phyloP scores from a whole-genome alignment of 2,797 vertebrate species.

The Gephyroberyx darwinii region DNA sequence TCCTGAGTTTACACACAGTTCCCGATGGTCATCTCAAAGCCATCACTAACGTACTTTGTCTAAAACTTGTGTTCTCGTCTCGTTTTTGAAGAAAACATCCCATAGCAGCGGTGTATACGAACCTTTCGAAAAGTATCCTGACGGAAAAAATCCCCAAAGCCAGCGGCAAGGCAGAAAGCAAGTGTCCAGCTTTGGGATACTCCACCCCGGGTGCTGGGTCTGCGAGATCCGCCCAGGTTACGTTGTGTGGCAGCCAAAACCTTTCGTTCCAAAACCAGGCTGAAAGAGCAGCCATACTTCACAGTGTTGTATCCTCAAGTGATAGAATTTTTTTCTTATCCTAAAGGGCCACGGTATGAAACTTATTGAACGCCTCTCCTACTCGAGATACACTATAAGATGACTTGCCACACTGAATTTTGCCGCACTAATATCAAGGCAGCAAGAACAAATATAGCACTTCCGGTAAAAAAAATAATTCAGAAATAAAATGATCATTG shows the following conservation, averaged over 20 bases:
- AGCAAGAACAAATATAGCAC: accelerated
- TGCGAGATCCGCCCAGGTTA: constrained; percentile 94
- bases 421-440: neutral
- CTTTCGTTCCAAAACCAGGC: constrained; percentile 97
- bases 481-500: constrained; percentile 38
- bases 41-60: too few relatives aligned
- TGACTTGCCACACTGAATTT: constrained; percentile 54
- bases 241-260: constrained; percentile 96
- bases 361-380: constrained; percentile 23
- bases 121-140: constrained; percentile 95
- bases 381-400: constrained; percentile 10
- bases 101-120: constrained; percentile 30
- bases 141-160: constrained; percentile 89
- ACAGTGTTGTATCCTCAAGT: constrained; percentile 18
- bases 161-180: constrained; percentile 87
- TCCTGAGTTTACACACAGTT: too few relatives aligned
- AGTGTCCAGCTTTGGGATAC: constrained; percentile 88
- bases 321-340: neutral
- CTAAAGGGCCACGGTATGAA: constrained; percentile 6
- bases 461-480: constrained; percentile 22
- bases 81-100: neutral
- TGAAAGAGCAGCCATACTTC: constrained; percentile 85
- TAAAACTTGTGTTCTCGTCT: too few relatives aligned
- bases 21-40: too few relatives aligned
- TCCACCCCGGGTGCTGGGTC: constrained; percentile 81